phyloP scores from a whole-genome alignment of 2,888 invertebrate genomes.

The Polyommatus icarus region DNA sequence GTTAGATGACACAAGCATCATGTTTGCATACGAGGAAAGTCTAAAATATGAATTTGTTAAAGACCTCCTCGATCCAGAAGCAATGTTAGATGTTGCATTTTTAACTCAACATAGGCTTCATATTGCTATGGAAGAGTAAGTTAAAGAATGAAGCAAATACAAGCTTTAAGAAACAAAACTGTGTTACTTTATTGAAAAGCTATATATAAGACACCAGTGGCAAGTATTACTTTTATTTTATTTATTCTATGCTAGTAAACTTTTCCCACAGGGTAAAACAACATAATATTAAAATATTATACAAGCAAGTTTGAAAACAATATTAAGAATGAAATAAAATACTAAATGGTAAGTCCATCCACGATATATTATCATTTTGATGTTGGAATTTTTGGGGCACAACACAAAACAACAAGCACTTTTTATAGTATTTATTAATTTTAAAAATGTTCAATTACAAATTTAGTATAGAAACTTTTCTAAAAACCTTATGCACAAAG shows the following conservation, averaged over 20 bases:
- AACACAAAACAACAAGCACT: not conserved
- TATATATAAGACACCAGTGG: not conserved
- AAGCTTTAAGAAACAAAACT: not conserved
- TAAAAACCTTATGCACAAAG: not conserved
- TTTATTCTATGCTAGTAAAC: not conserved
- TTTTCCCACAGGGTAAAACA: not conserved
- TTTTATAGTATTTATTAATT: not conserved
- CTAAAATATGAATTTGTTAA: conserved; percentile 86
- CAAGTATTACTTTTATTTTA: not conserved
- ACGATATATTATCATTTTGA: not conserved
- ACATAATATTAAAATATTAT: not conserved
- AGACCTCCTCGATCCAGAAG: conserved; percentile 90
- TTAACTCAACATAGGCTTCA: conserved; percentile 87
- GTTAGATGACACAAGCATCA: conserved; percentile 94
- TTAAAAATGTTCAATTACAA: not conserved
- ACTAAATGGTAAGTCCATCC: not conserved
- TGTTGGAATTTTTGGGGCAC: not conserved
- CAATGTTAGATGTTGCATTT: conserved; percentile 90
- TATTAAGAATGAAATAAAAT: not conserved
- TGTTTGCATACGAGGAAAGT: conserved; percentile 95
- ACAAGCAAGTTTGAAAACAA: not conserved
- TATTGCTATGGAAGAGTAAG: conserved; percentile 59
- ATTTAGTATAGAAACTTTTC: not conserved
- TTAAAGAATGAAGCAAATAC: not conserved
- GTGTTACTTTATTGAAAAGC: not conserved